These are phyloP conservation scores for Leucania comma DNA, from an alignment of 2,888 invertebrate genomes.

Conservation along the genomic window DNA sequence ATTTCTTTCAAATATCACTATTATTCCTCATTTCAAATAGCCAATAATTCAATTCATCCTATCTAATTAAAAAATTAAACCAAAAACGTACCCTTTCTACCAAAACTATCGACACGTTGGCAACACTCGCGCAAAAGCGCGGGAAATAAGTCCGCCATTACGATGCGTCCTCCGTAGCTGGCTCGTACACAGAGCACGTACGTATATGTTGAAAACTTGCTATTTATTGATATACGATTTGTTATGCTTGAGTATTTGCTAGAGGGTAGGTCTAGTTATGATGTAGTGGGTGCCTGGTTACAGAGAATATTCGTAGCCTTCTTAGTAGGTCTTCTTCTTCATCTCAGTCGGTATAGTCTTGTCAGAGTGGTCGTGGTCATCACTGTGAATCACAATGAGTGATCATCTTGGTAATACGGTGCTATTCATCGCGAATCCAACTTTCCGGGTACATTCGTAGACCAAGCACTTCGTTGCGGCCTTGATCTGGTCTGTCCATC, in stretches of 20 bases:
- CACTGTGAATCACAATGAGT: too few relatives aligned
- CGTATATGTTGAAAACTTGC: slow-evolving; percentile 70
- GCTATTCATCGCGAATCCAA: too few relatives aligned
- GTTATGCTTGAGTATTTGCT: slow-evolving; percentile 52
- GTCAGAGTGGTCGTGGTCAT: too few relatives aligned
- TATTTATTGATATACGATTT: slow-evolving; percentile 73
- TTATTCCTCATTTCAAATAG: not conserved
- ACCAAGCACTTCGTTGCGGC: too few relatives aligned
- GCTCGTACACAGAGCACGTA: slow-evolving; percentile 56
- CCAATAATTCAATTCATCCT: not conserved
- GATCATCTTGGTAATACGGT: too few relatives aligned
- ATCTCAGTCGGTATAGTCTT: too few relatives aligned
- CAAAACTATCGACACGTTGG: slow-evolving; percentile 58
- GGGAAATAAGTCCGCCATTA: slow-evolving; percentile 83
- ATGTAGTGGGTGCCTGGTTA: not conserved
- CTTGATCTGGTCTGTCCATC: too few relatives aligned
- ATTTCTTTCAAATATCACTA: too few relatives aligned
- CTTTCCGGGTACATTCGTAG: too few relatives aligned
- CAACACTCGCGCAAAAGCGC: slow-evolving; percentile 63
- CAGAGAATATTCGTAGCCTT: too few relatives aligned
- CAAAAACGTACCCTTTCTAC: slow-evolving; percentile 2
- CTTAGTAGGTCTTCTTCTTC: too few relatives aligned
- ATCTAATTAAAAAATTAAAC: slow-evolving; percentile 6
- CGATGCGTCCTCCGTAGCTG: slow-evolving; percentile 78
- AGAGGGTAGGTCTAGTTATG: not conserved